Conservation (phyloP, 2,113 vertebrate species). For the Eretmochelys imbricata region DNA sequence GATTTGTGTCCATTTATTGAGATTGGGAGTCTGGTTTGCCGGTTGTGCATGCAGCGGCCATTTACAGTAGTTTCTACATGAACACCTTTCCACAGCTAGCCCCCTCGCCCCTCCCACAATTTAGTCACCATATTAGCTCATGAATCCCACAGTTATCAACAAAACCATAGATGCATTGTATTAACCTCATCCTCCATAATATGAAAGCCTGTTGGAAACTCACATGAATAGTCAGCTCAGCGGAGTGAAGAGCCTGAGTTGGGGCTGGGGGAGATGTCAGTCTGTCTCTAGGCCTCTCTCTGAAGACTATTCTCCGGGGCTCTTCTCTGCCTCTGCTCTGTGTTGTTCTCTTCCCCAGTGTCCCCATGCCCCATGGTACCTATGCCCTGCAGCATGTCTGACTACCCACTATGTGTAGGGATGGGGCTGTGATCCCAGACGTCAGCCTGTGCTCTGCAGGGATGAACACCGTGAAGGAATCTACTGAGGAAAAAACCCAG, state of each 20-base stretch:
- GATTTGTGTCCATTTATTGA: no score
- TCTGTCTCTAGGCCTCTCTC: background rate
- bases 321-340: background rate
- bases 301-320: background rate
- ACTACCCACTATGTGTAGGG: background rate
- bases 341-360: background rate
- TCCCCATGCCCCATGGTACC: constrained; percentile 9
- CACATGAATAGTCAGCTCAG: background rate
- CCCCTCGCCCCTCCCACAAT: background rate
- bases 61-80: constrained; percentile 1
- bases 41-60: background rate
- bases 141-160: background rate
- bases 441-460: constrained; percentile 40
- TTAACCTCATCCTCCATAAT: background rate
- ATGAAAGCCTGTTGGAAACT: background rate
- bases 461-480: constrained; percentile 28
- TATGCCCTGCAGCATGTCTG: constrained; percentile 1
- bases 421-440: constrained; percentile 31
- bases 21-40: background rate
- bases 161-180: background rate
- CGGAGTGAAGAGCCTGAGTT: background rate
- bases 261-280: background rate
- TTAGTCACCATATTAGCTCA: background rate
- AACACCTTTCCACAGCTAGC: background rate
- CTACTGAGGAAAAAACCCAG: background rate